Percentiles rank a stretch among this genome's conserved stretches.
These are phyloP conservation scores for Lutjanus campechanus DNA, from an alignment of 2,797 vertebrate species.

Conservation along the genomic window DNA sequence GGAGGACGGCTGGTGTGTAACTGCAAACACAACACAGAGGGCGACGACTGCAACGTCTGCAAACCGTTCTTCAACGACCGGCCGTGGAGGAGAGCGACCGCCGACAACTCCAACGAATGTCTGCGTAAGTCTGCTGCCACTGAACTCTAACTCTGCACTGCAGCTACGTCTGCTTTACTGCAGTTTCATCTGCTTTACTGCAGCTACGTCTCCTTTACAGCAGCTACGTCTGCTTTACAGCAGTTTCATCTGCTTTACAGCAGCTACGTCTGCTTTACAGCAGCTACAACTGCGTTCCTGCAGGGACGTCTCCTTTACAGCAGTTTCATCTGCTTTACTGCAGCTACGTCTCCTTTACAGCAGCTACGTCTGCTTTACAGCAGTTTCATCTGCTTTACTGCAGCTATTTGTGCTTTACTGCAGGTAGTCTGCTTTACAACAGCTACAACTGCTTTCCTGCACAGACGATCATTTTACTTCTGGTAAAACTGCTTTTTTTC, in stretches of 20 bases:
- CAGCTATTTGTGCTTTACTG: background rate
- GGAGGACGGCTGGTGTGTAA: slow-evolving; percentile 89
- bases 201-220: background rate
- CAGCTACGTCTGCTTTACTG: background rate
- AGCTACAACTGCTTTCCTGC: background rate
- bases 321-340: background rate
- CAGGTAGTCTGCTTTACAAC: background rate
- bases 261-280: rapidly evolving
- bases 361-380: background rate
- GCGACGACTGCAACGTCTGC: slow-evolving; percentile 91
- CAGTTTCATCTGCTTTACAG: background rate
- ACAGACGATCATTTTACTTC: background rate
- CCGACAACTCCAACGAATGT: slow-evolving; percentile 92
- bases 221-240: background rate
- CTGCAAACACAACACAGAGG: slow-evolving; percentile 96
- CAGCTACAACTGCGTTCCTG: rapidly evolving
- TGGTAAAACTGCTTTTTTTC: background rate
- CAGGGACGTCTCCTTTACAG: too few species aligned
- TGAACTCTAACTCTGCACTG: too few species aligned
- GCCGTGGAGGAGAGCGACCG: slow-evolving; percentile 93
- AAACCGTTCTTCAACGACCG: slow-evolving; percentile 95
- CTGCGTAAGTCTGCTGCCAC: slow-evolving; percentile 85
- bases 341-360: rapidly evolving
- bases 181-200: background rate
- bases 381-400: background rate